Base-by-base conservation (phyloP, 2,113 vertebrate species). In the Bungarus multicinctus region DNA sequence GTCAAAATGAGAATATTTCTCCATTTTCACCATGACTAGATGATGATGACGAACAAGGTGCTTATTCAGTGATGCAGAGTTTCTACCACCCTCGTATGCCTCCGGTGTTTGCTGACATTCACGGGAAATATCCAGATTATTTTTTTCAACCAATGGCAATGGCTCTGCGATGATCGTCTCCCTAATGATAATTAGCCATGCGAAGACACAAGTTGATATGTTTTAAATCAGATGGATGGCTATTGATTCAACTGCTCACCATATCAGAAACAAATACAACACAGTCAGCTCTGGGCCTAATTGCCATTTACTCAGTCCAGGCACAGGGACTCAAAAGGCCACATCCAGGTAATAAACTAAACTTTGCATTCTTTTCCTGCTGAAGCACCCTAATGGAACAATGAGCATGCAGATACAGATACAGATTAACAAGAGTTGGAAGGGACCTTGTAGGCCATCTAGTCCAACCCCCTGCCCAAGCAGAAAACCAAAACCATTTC, bases 281-380 rank as follows among this genome's bases (percentile, higher is more conserved):
- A 93, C 93, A 89, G 93, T 81, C 94, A 94, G 58, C 91, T 58
- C 90, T 0, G n/a, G 55, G 89, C 92, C 88, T 95, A 95, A 95
- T 96, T 96, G 90, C 94, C 85, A 34, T 91, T 96, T 96, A 92
- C 89, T 96, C 91, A 94, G 94, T 95, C 94, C 91, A 94, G 96
- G 92, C 47, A 89, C 94, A 90, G 23, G 90, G 89, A 92, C 94
- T 96, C 92, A 87, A 91, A 93, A 94, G 91, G 92, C 60, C 52
- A 91, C 95, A 94, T 30, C 27, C 60, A 53, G 90, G 74, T 34
- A 93, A 94, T 94, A 60, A 91, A n/a, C 55, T 88, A 5, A 0
- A 45, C 90, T 23, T 64, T n/a, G 81, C 39, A 53, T 89, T 94
- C 95, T 92, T 93, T 64, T 85, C 93, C 85, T n/a, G 85, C 60